Base-by-base conservation (phyloP, 2,797 vertebrate genomes). In the Miichthys miiuy region DNA sequence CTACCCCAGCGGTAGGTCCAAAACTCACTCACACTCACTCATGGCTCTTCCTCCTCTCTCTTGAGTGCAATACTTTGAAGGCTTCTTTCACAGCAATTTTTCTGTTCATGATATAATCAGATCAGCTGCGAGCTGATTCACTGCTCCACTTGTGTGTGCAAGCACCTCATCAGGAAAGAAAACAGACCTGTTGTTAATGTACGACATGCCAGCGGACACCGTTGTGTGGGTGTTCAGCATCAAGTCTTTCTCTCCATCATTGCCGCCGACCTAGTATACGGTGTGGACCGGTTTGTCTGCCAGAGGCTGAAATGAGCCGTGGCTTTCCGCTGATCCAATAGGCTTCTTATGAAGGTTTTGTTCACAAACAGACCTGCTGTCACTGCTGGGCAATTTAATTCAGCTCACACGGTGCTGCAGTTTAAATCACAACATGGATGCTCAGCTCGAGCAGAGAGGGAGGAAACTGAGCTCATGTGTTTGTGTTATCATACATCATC, bases 1-100 rank as follows among this genome's bases (percentile, higher is more conserved):
- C 91, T 98, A 99, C 44, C 97, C 97, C 0, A 99, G 97, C 0
- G 98, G 98, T 99, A 95, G 41, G 90, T 95, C 55, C 51, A 63
- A 41, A 34, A 55, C 60, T 72, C 68, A 27, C 56, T 34, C 51
- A n/a, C 71, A 68, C 46, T 38, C 27, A 11, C 34, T 34, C 34
- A 34, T 34, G 13, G 20, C 46, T 27, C 42, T 11, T 46, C 1
- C 56, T 61, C 48, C 38, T 77, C 60, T 8, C 34, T 34, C 30
- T 6, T n/a, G n/a, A n/a, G n/a, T n/a, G n/a, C n/a, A n/a, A n/a
- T n/a, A n/a, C n/a, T n/a, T 55, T 44, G 48, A 81, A 77, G 55
- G 67, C 60, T 48, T 67, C 41, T 64, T 30, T 75, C 57, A 41
- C 60, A 50, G 42, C 38, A 13, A 65, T 63, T 67, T 38, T 62